phyloP scores from a whole-genome alignment of 2,113 vertebrate species.

The Falcunculus frontatus region DNA sequence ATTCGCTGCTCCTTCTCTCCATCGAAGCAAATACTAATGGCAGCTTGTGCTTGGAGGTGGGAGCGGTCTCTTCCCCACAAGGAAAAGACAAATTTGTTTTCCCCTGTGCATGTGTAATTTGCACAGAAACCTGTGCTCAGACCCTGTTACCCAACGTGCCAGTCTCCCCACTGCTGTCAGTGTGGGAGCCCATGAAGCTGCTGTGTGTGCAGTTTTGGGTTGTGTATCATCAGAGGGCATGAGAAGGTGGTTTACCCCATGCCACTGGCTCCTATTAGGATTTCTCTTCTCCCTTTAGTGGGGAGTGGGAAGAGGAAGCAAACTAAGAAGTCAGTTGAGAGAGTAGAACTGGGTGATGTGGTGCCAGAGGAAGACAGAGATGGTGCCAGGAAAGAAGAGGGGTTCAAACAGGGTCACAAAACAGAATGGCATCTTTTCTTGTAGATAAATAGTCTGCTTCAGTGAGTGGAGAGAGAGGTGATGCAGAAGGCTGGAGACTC shows the following conservation, averaged over 20 bases:
- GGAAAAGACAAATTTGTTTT: constrained; percentile 31
- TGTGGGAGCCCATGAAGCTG: not conserved
- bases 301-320: not conserved
- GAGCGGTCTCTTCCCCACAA: constrained; percentile 4
- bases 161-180: not conserved
- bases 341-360: not conserved
- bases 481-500: not conserved
- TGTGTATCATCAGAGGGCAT: not conserved
- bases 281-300: not conserved
- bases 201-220: not conserved
- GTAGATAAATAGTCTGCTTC: not conserved
- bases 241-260: not conserved
- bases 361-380: not conserved
- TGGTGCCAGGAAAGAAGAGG: not conserved
- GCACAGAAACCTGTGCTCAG: not conserved
- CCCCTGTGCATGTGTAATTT: constrained; percentile 24
- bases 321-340: not conserved
- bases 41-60: constrained; percentile 58
- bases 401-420: not conserved
- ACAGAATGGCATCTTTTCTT: not conserved
- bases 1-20: constrained; percentile 68
- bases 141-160: rapidly evolving
- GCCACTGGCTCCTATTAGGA: not conserved
- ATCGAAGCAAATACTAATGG: constrained; percentile 71
- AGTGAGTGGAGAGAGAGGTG: not conserved